Evolutionary conservation across 2,888 invertebrate species (phyloP).

Genomic region (Artemia sp.): DNA sequence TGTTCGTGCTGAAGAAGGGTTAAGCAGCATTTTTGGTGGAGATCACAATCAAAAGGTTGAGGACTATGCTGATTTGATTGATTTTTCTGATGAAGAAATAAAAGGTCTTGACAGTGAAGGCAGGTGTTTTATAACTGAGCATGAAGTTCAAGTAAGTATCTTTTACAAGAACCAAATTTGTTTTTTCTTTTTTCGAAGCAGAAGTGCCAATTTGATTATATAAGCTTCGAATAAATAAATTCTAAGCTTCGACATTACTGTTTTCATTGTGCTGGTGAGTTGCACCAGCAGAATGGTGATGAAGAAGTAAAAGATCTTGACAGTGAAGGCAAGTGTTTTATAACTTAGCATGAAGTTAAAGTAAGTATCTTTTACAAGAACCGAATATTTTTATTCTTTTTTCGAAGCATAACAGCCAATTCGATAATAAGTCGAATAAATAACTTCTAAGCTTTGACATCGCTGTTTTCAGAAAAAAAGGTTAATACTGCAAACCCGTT

Average conservation of each 20-base stretch:
- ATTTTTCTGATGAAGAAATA: conserved; percentile 32
- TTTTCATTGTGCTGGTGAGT: too few species aligned
- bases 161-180: background rate
- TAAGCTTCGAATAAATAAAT: too few species aligned
- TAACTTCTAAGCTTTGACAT: too few species aligned
- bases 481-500: too few species aligned
- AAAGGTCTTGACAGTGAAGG: conserved; percentile 36
- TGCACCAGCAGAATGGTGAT: too few species aligned
- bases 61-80: conserved; percentile 22
- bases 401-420: too few species aligned
- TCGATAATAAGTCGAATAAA: too few species aligned
- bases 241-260: too few species aligned
- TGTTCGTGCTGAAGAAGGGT: conserved; percentile 34
- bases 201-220: too few species aligned
- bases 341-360: conserved; percentile 32
- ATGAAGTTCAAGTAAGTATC: conserved; percentile 26
- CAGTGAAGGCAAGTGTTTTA: conserved; percentile 35
- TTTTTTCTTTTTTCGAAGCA: too few species aligned
- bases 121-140: conserved; percentile 35
- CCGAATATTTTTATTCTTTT: too few species aligned
- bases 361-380: conserved; percentile 18
- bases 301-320: conserved; percentile 33
- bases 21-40: conserved; percentile 29
- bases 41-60: conserved; percentile 17
- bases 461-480: too few species aligned